Evolutionary conservation across 2,113 vertebrate genomes (phyloP).

Genomic region (Struthio camelus): DNA sequence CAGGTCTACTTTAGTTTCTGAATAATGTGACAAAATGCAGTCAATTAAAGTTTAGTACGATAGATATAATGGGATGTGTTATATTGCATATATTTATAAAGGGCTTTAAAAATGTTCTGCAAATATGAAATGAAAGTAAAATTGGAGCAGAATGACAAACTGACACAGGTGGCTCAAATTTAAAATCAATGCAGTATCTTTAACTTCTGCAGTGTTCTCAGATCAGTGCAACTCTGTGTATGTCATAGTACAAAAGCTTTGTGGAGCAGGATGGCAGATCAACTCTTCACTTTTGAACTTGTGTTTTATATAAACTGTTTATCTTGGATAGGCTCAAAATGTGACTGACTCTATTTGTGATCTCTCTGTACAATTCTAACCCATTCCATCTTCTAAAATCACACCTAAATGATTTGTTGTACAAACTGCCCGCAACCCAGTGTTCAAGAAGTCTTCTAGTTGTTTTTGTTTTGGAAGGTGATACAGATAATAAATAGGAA

Average conservation of each 20-base stretch:
- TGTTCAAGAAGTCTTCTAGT: not conserved
- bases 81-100: not conserved
- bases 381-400: not conserved
- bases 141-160: not conserved
- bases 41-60: not conserved
- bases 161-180: accelerated
- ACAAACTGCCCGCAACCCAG: not conserved
- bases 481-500: not conserved
- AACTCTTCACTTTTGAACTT: not conserved
- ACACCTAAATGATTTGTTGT: not conserved
- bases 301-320: not conserved
- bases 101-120: not conserved
- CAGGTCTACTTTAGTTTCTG: not conserved
- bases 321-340: not conserved
- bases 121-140: not conserved
- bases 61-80: not conserved
- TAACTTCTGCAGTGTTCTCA: not conserved
- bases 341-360: not conserved
- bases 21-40: not conserved
- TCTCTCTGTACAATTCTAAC: not conserved
- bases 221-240: not conserved
- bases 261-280: not conserved
- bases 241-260: not conserved
- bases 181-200: accelerated
- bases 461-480: not conserved